Evolutionary conservation across 2,797 vertebrate species (phyloP), one percentile per base, ranked within the genome.

Genomic region (Syngnathus acus): DNA sequence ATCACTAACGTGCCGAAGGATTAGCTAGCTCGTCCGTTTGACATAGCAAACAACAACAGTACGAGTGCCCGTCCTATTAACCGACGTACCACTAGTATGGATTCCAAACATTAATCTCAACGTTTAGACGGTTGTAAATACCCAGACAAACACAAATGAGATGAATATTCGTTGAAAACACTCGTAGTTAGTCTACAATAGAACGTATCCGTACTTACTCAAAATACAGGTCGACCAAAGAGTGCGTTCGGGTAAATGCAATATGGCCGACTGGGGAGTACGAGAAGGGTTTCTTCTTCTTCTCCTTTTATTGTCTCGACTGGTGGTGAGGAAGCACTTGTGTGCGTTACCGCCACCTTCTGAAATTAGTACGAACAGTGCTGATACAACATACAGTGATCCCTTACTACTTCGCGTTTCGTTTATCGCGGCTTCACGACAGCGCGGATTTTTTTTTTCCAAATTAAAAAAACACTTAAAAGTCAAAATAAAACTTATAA

Each of bases 261-360:
- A 97, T 95, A 97, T 97, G 95, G 95, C 93, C 92, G 92, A 84
- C 63, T 32, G 58, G 64, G 55, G 40, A 43, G 53, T 80, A 78
- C 86, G 88, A 88, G 86, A 77, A 88, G 94, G 6, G 0, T 3
- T 26, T 26, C 60, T 62, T 45, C 60, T 45, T 62, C 38, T 14
- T 13, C 38, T 39, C 21, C 42, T 62, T 13, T 19, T 45, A 87
- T 61, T 78, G 84, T 92, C 94, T 94, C 93, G 94, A 93, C 90
- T 82, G 84, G 84, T 90, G 40, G 40, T 26, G 6, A 45, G 42
- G 7, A 14, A 23, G 21, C 42, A 7, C 7, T 17, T 4, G 7
- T 23, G 40, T 4, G 10, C 40, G 8, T 9, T 26, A 26, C 13
- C 42, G 60, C 60, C 60, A 7, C 21, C 60, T 45, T 11, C n/a